Evolutionary conservation across 2,797 vertebrate species (phyloP).

Genomic region (Rhodeus uyekii): DNA sequence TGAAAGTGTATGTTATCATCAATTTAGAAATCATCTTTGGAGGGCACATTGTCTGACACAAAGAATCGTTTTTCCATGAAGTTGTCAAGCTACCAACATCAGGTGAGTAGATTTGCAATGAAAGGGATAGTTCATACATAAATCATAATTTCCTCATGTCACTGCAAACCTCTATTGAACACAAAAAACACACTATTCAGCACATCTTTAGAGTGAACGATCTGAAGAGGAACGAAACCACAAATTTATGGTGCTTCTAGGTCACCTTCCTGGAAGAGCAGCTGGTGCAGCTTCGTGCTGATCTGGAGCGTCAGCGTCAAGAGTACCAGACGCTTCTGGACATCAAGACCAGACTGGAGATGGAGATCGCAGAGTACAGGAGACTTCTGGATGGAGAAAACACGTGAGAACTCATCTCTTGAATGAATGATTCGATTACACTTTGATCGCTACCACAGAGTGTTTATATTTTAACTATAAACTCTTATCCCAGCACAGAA

Average conservation of each 20-base stretch:
- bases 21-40: conserved; percentile 74
- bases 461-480: no score
- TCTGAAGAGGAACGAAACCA: background rate
- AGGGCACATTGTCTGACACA: conserved; percentile 71
- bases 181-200: background rate
- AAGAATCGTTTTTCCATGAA: conserved; percentile 69
- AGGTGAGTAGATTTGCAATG: conserved; percentile 52
- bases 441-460: no score
- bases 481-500: no score
- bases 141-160: background rate
- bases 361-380: conserved; percentile 81
- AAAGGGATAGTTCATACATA: background rate
- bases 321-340: conserved; percentile 82
- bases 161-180: background rate
- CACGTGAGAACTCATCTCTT: no score
- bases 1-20: background rate
- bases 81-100: conserved; percentile 70
- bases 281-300: conserved; percentile 67
- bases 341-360: conserved; percentile 78
- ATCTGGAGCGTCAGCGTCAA: conserved; percentile 73
- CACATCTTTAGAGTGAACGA: background rate
- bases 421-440: no score
- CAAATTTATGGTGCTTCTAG: background rate
- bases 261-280: conserved; percentile 71
- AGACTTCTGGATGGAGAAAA: conserved; percentile 65